A percentile compares a stretch with the other conserved stretches of the same genome.
phyloP scores from a whole-genome alignment of 2,888 invertebrate genomes.

The Petrolisthes cinctipes region DNA sequence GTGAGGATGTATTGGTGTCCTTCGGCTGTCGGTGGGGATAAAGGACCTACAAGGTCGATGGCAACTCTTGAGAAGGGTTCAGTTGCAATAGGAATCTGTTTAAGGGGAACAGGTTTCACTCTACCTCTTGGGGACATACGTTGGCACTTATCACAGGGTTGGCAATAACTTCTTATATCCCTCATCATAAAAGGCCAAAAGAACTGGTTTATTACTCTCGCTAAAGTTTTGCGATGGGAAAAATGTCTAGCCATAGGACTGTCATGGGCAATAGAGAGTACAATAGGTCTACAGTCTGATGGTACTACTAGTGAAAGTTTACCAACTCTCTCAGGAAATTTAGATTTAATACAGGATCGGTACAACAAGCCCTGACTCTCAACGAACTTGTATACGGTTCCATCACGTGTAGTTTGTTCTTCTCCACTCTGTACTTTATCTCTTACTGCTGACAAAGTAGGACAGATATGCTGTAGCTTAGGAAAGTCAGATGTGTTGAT shows the following conservation, averaged over 20 bases:
- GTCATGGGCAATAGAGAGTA: too few species aligned
- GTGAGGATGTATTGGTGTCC: conserved; percentile 21
- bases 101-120: conserved; percentile 19
- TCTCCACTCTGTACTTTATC: not conserved
- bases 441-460: not conserved
- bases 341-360: not conserved
- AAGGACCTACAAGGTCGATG: conserved; percentile 14
- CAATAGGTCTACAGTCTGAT: too few species aligned
- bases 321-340: too few species aligned
- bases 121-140: conserved; percentile 16
- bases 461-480: conserved; percentile 7
- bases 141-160: too few species aligned
- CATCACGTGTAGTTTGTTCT: not conserved
- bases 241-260: too few species aligned
- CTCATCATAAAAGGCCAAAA: too few species aligned
- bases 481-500: not conserved
- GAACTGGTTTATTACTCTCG: too few species aligned
- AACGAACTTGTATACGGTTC: not conserved
- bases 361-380: not conserved
- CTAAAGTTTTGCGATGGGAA: too few species aligned
- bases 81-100: conserved; percentile 9
- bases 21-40: too few species aligned
- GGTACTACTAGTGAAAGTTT: too few species aligned
- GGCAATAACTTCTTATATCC: too few species aligned
- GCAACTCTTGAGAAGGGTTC: conserved; percentile 16